A percentile compares a stretch with the other conserved stretches of the same genome.
phyloP scores from a whole-genome alignment of 2,888 invertebrate genomes.

The Eupsilia transversa region DNA sequence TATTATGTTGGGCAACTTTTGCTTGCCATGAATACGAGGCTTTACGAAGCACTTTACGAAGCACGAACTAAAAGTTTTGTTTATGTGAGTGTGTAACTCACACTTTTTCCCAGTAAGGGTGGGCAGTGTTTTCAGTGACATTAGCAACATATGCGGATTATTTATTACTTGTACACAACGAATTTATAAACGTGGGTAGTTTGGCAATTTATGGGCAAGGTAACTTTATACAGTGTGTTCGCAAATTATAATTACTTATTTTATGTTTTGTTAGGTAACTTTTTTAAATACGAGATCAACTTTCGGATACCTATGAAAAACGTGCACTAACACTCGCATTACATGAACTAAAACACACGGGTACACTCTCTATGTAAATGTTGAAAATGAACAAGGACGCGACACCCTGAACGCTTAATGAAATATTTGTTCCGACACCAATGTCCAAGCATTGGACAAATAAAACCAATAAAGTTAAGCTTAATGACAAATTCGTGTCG shows the following conservation, averaged over 20 bases:
- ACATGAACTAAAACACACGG: constrained; percentile 11
- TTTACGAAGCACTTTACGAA: constrained; percentile 5
- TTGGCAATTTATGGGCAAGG: constrained; percentile 50
- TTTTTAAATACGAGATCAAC: neutral
- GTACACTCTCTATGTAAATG: constrained; percentile 26
- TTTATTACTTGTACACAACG: constrained; percentile 56
- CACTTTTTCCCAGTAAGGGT: constrained; percentile 47
- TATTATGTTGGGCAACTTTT: neutral
- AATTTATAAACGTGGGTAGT: constrained; percentile 59
- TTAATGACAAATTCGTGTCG: constrained; percentile 40
- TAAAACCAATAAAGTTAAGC: constrained; percentile 47
- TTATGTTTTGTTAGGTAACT: neutral
- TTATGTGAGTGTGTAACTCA: constrained; percentile 12
- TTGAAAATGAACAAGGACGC: constrained; percentile 35
- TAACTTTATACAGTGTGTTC: constrained; percentile 28
- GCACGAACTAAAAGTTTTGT: constrained; percentile 43
- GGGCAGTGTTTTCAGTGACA: constrained; percentile 53
- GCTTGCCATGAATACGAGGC: neutral
- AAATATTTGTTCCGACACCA: constrained; percentile 51
- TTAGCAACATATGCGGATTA: constrained; percentile 57
- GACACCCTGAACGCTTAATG: constrained; percentile 22
- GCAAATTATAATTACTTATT: constrained; percentile 16
- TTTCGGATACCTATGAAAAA: neutral
- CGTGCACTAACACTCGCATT: neutral
- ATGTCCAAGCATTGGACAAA: constrained; percentile 43